Evolutionary conservation across 2,797 vertebrate species (phyloP), one percentile per base, ranked within the genome.

Genomic region (Microchirus variegatus): DNA sequence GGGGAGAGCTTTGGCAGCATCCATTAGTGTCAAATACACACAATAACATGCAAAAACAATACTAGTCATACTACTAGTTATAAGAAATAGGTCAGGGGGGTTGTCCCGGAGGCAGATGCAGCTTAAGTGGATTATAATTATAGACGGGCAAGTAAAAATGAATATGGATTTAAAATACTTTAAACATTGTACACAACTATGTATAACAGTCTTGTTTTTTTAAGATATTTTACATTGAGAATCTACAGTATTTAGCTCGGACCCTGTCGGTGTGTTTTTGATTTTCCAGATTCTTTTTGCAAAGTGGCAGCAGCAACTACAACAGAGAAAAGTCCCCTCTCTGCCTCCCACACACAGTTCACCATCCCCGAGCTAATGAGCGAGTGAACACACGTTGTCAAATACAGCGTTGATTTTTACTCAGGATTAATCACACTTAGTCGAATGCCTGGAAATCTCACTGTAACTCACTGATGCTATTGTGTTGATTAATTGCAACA

Each of bases 331-430:
- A 17, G 36, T 11, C 37, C 19, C 11, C 16, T 43, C 5, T 36
- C 42, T 17, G 19, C 26, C 36, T 53, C 55, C 59, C 47, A 60
- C 41, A 47, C 14, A 43, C 18, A 18, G n/a, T 16, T 55, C 40
- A 50, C 4, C 48, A 13, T 52, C 52, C 12, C 18, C 14, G 45
- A 67, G 16, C 55, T 44, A 63, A 66, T 40, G 15, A 61, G 48
- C 1, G 1, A 45, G 6, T 49, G 47, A 37, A 55, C 58, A 50
- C 37, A 51, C 37, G n/a, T 8, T 67, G 56, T 46, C 12, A 58
- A 57, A 26, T 3, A 38, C 41, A 16, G 26, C 10, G 11, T 54
- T 4, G 59, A 38, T 52, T 47, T 35, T 43, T 1, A 10, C 2
- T 15, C 0, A 15, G 55, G 58, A 72, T 62, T 13, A 4, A 43